Evolutionary conservation across 2,888 invertebrate species (phyloP).

Genomic region (Nomada flava): DNA sequence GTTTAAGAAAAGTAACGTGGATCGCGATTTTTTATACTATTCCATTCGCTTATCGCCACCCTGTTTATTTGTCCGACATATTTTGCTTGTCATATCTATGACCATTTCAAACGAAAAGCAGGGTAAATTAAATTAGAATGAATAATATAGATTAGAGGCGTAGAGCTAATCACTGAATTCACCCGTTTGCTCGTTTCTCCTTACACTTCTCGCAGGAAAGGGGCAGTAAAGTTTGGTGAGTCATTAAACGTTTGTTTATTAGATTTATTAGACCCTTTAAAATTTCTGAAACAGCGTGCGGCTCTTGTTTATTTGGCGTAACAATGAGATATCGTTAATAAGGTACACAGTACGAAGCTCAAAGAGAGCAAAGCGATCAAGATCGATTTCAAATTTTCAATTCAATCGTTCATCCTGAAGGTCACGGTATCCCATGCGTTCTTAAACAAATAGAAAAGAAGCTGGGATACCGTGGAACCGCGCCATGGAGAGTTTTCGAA

Average conservation of each 20-base stretch:
- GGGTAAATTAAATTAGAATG: not conserved
- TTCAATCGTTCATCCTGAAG: conserved; percentile 24
- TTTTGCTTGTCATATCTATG: not conserved
- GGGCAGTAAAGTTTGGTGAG: not conserved
- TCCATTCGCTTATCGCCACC: too few species aligned
- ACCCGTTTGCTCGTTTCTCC: not conserved
- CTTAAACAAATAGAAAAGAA: not conserved
- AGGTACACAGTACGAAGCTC: conserved; percentile 70
- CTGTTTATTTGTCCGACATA: not conserved
- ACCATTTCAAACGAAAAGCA: not conserved
- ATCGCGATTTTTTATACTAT: too few species aligned
- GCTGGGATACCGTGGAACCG: conserved; percentile 1
- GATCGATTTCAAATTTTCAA: conserved; percentile 56
- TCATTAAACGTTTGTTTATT: conserved; percentile 64
- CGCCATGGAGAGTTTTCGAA: conserved; percentile 7
- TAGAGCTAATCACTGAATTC: not conserved
- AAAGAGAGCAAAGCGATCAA: conserved; percentile 66
- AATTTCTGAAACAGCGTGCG: conserved; percentile 80
- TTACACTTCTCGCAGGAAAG: not conserved
- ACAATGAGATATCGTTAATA: conserved; percentile 73
- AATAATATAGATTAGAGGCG: not conserved
- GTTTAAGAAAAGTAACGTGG: conserved; percentile 64
- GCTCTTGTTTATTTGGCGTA: conserved; percentile 75
- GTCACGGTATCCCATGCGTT: not conserved
- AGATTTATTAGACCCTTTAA: conserved; percentile 80